phyloP scores from a whole-genome alignment of 2,888 invertebrate species.

The Boloria selene region DNA sequence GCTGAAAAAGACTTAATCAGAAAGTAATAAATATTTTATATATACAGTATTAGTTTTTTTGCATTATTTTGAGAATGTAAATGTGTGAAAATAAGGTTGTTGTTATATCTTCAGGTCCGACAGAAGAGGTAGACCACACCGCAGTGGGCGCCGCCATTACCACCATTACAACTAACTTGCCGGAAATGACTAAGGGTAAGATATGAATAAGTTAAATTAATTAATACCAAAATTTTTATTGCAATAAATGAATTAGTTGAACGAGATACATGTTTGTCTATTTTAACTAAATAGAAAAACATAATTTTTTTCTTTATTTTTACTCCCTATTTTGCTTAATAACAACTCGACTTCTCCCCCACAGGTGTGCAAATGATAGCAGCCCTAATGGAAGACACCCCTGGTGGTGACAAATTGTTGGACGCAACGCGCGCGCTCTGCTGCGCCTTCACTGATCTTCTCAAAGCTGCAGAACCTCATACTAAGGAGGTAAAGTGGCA shows the following conservation, averaged over 20 bases:
- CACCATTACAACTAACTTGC: constrained; percentile 97
- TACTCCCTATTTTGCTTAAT: background rate
- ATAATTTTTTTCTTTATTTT: no score
- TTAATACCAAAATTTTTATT: no score
- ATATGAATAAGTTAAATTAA: background rate
- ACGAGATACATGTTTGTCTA: no score
- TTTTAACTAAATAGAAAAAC: no score
- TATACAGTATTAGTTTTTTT: no score
- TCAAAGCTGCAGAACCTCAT: constrained; percentile 97
- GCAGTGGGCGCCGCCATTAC: constrained; percentile 98
- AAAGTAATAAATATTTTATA: no score
- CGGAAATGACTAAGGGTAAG: constrained; percentile 94
- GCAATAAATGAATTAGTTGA: no score
- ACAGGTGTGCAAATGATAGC: constrained; percentile 94
- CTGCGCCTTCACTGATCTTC: constrained; percentile 95
- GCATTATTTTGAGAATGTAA: no score
- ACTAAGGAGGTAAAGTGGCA: constrained; percentile 86
- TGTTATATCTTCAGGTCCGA: constrained; percentile 74
- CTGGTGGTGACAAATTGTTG: constrained; percentile 91
- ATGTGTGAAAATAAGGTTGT: no score
- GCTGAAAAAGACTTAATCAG: no score
- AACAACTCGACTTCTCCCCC: background rate
- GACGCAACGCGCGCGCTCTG: constrained; percentile 96
- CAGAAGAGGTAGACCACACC: constrained; percentile 96
- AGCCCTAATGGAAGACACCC: constrained; percentile 94